Evolutionary conservation across 2,113 vertebrate species (phyloP).

Genomic region (Indri indri): DNA sequence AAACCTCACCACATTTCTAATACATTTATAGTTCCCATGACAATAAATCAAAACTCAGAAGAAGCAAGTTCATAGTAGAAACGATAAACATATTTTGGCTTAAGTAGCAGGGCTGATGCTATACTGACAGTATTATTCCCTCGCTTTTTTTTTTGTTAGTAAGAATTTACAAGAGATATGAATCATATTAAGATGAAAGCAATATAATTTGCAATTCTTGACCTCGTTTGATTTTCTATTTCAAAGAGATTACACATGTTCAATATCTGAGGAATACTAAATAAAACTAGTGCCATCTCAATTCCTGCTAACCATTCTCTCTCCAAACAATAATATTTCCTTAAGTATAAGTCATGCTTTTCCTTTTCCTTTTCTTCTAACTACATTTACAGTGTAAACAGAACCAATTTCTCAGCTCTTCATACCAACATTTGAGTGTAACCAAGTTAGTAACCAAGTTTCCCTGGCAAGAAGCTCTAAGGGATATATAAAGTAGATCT

Average conservation of each 20-base stretch:
- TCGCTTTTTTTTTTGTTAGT: background rate
- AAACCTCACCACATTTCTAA: background rate
- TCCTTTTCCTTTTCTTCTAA: background rate
- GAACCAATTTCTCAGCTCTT: background rate
- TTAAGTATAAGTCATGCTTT: background rate
- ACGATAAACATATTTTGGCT: background rate
- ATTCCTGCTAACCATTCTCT: background rate
- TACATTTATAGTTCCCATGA: background rate
- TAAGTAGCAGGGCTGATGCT: background rate
- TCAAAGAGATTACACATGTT: background rate
- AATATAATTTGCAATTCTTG: background rate
- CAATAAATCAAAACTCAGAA: background rate
- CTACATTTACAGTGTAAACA: background rate
- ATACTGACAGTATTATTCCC: too few relatives aligned
- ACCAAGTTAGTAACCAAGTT: background rate
- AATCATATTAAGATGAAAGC: background rate
- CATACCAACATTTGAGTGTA: background rate
- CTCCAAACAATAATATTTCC: background rate
- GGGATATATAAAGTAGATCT: background rate
- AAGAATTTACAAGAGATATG: background rate
- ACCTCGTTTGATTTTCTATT: conserved; percentile 29
- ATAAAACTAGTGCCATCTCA: background rate
- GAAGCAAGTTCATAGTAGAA: background rate
- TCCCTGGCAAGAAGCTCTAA: background rate
- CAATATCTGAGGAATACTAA: background rate